Evolutionary conservation across 2,888 invertebrate species (phyloP), one percentile per base, ranked within the genome.

Genomic region (Alsophila aescularia): DNA sequence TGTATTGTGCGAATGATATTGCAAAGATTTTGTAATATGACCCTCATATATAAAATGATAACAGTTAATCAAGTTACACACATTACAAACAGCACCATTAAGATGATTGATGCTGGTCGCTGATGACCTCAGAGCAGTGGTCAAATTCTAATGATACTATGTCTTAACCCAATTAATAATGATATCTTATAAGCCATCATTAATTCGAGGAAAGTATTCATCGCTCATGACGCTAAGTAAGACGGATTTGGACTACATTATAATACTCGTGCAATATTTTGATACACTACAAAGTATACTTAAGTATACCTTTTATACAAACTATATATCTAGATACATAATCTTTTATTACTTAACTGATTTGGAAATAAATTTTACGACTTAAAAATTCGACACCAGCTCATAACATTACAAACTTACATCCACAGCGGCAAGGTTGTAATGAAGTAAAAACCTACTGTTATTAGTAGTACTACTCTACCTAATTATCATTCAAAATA

Each of bases 101-200:
- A 2, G 12, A 59, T 66, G 67, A 67, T 69, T 60, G 58, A 69
- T 67, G 60, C 50, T 35, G 24, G 42, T 10, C 40, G 37, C 52
- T 37, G 40, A 12, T 49, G 44, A 52, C 52, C 56, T 49, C 44
- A 34, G 40, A 49, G 52, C 56, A 52, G 35, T 56, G 58, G 45
- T 37, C 43, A 41, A 41, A 39, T 57, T 52, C 32, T 80, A 83
- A 86, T 80, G 79, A 83, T 81, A 53, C 54, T 53, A 72, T 81
- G 79, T 77, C 69, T 78, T 81, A 83, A 80, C 82, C 85, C 82
- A 87, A 88, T 89, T 88, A 86, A 88, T 88, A 79, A 87, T 81
- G 78, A 81, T 85, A 85, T 83, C 77, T 77, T 63, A 62, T 52
- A 62, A 52, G 65, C 61, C 68, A 79, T 85, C 87, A 88, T 89